These are phyloP conservation scores for Microcaecilia unicolor DNA, from an alignment of 2,797 vertebrate species.

Conservation along the genomic window DNA sequence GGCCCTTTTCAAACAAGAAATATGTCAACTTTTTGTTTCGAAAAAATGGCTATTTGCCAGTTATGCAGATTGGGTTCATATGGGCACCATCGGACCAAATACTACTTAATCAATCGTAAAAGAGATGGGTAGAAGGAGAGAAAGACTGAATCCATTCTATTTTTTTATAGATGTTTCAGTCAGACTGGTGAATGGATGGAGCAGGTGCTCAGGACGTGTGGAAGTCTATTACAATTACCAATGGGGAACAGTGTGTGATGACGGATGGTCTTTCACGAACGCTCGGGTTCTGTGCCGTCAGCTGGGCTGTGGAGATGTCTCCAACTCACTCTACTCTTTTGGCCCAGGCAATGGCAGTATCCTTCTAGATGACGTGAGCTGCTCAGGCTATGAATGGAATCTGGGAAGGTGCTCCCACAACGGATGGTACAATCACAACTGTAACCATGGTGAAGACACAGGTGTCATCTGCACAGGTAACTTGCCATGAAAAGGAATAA, in stretches of 20 bases:
- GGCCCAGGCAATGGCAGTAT: slow-evolving; percentile 12
- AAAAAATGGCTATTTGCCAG: too few relatives aligned
- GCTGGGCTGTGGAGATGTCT: slow-evolving; percentile 35
- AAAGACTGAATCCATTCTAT: too few relatives aligned
- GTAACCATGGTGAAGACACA: slow-evolving; percentile 23
- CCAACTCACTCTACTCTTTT: too few relatives aligned
- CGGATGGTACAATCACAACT: slow-evolving; percentile 37
- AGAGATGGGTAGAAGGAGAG: too few relatives aligned
- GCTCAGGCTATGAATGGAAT: slow-evolving; percentile 20
- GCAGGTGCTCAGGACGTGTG: slow-evolving; percentile 32
- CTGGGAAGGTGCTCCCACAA: slow-evolving; percentile 27
- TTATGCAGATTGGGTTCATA: too few relatives aligned
- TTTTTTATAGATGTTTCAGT: too few relatives aligned
- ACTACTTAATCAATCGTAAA: too few relatives aligned
- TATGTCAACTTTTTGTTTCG: too few relatives aligned
- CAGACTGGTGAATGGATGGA: slow-evolving; percentile 18
- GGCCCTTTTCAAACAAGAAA: too few relatives aligned
- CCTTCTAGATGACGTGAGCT: slow-evolving; percentile 31
- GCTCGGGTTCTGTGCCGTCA: slow-evolving; percentile 30
- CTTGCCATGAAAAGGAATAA: too few relatives aligned
- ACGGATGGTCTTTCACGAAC: slow-evolving; percentile 18
- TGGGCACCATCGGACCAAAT: too few relatives aligned
- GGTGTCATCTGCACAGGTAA: slow-evolving; percentile 34
- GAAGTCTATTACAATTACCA: slow-evolving; percentile 23
- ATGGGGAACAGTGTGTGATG: slow-evolving; percentile 42